Percentiles rank a stretch among this genome's conserved stretches.
These are phyloP conservation scores for Omphaloscelis lunosa DNA, from an alignment of 2,888 invertebrate species.

Conservation along the genomic window DNA sequence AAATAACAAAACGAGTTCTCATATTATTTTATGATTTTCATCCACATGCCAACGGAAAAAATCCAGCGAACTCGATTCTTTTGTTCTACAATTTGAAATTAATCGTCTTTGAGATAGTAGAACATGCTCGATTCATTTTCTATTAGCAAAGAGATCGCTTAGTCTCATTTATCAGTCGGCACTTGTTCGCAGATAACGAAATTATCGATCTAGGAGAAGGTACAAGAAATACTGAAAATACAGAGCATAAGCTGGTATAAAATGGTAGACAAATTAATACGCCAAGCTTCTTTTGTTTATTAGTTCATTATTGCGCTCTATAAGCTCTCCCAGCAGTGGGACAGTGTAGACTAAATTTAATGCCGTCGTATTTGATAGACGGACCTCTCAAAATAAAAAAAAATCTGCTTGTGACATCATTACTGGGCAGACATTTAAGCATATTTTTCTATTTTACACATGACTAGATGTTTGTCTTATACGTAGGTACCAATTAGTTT, in stretches of 20 bases:
- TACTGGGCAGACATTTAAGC: no score
- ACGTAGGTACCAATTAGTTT: no score
- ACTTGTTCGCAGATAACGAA: neutral
- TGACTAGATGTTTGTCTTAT: neutral
- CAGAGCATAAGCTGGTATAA: neutral
- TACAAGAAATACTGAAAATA: constrained; percentile 1
- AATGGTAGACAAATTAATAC: neutral
- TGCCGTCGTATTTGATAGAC: no score
- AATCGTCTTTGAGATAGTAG: neutral
- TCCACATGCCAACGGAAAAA: constrained; percentile 3
- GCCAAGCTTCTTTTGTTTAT: neutral
- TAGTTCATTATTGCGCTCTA: neutral
- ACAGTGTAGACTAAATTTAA: no score
- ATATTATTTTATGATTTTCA: constrained; percentile 48
- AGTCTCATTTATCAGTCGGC: constrained; percentile 15
- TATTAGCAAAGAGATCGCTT: constrained; percentile 15
- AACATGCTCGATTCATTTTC: constrained; percentile 1
- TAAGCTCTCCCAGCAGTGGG: neutral
- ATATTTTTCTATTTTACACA: no score
- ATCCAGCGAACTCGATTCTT: neutral
- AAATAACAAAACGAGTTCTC: constrained; percentile 30
- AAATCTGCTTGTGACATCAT: no score
- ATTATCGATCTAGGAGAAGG: constrained; percentile 18
- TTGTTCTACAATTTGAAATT: constrained; percentile 12
- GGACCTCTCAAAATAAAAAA: no score